These are phyloP conservation scores for Alligator sinensis DNA, from an alignment of 2,113 vertebrate genomes.

Conservation along the genomic window DNA sequence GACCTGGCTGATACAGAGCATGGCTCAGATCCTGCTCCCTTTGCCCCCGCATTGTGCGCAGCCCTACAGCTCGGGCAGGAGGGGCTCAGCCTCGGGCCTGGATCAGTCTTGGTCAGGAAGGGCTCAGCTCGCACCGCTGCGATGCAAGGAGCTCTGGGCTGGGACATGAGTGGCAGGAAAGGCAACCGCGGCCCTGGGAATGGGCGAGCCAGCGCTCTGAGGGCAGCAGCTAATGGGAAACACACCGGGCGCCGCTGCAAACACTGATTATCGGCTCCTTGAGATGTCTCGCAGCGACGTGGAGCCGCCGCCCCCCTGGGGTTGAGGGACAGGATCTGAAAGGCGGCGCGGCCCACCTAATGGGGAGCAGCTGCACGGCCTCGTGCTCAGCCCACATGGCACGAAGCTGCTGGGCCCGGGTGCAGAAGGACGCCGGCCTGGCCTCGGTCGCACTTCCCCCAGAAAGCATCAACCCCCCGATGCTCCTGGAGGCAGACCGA, in stretches of 20 bases:
- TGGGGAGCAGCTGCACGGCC: neutral
- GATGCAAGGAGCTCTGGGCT: too few species aligned
- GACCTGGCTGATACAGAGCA: too few species aligned
- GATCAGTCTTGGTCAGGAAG: neutral
- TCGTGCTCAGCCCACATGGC: rapidly evolving
- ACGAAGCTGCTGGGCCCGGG: neutral
- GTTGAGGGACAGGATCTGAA: neutral
- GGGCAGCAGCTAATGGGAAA: neutral
- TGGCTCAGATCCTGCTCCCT: too few species aligned
- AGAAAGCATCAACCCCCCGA: too few species aligned
- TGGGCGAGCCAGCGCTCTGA: neutral
- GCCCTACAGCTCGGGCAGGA: too few species aligned
- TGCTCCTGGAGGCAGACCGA: too few species aligned
- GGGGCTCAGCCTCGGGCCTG: too few species aligned
- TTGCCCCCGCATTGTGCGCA: too few species aligned
- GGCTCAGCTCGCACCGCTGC: neutral
- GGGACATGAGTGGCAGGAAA: neutral
- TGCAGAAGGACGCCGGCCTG: too few species aligned
- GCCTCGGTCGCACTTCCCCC: too few species aligned
- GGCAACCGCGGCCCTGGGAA: neutral
- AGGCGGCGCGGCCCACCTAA: neutral
- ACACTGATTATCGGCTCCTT: neutral
- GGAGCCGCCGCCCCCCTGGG: neutral
- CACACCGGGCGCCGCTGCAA: rapidly evolving
- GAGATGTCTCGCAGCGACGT: neutral